Base-by-base conservation (phyloP, 2,113 vertebrate species). In the Uria aalge region DNA sequence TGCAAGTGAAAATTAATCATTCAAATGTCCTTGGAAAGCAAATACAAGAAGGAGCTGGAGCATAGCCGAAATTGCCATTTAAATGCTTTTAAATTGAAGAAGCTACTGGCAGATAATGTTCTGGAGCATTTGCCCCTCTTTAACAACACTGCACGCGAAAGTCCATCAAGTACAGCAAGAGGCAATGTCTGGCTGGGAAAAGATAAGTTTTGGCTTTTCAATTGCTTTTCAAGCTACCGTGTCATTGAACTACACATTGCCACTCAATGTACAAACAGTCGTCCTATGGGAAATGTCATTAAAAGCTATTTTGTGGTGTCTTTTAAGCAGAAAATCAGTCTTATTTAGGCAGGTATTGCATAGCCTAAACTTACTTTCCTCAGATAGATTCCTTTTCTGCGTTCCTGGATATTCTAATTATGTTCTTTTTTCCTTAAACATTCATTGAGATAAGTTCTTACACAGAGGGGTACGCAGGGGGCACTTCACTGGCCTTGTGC, bases 71-170 rank as follows among this genome's bases (percentile, higher is more conserved):
- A 75, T 79, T 85, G 59, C 69, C 32, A 55, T 93, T 90, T 85
- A 85, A 95, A 90, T 92, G 59, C 63, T 85, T 95, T 91, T 62
- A 76, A 88, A 73, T 16, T 88, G 41, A 55, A 67, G 78, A 95
- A 83, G 32, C 67, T 76, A 24, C 32, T 77, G 63, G 16, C 50
- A 94, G 72, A 60, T 85, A 75, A 8, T 69, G 41, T 69, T 94
- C 79, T 82, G 41, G 59, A 76, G 11, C 63, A 71, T 92, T 90
- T 90, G 24, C n/a, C 32, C 20, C 45, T 45, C 77, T 92, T 69
- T 76, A 89, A 34, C 3, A 6, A 6, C 76, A 26, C 38, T 52
- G 21, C 40, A 13, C 23, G 21, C 36, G 23, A 1, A 76, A 82
- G 29, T 82, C 62, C 12, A 55, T 71, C 69, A 76, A 43, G 10